Evolutionary conservation across 2,113 vertebrate species (phyloP).

Genomic region (Myotis davidii): DNA sequence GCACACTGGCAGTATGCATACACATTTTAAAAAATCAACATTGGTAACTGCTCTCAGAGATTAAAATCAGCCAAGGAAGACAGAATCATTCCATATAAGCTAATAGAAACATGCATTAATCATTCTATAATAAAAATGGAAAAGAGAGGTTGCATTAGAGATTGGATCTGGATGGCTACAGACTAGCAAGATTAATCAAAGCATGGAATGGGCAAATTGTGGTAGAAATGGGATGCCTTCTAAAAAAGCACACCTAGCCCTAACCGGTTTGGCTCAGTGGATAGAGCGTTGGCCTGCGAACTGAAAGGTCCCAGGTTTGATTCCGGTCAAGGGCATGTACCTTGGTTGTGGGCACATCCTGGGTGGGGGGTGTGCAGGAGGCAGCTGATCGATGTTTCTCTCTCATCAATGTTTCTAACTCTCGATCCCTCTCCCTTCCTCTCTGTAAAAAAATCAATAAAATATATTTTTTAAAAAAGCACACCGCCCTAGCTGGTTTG

Average conservation of each 20-base stretch:
- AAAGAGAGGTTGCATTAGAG: slow-evolving; percentile 26
- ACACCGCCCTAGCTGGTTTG: not conserved
- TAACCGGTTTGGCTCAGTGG: no score
- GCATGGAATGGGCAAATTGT: not conserved
- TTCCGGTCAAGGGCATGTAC: no score
- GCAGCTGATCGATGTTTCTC: no score
- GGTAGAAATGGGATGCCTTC: not conserved
- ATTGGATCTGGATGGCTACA: slow-evolving; percentile 16
- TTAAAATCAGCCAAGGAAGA: slow-evolving; percentile 20
- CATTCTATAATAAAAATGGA: slow-evolving; percentile 23
- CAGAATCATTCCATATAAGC: slow-evolving; percentile 33
- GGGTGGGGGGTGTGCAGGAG: no score
- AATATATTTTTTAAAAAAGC: not conserved
- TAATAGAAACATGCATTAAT: slow-evolving; percentile 22
- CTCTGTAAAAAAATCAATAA: no score
- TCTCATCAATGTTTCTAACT: no score
- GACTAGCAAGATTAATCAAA: slow-evolving; percentile 35
- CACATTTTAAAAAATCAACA: slow-evolving; percentile 14
- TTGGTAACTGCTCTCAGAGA: not conserved
- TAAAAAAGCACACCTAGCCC: not conserved
- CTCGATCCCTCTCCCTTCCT: no score
- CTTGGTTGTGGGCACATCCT: no score
- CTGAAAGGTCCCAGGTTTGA: no score
- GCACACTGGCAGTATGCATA: not conserved
- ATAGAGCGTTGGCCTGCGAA: no score